A percentile compares a stretch with the other conserved stretches of the same genome.
Evolutionary conservation across 1,140 invertebrate species (phyloP).

Genomic region (Goniozus legneri): DNA sequence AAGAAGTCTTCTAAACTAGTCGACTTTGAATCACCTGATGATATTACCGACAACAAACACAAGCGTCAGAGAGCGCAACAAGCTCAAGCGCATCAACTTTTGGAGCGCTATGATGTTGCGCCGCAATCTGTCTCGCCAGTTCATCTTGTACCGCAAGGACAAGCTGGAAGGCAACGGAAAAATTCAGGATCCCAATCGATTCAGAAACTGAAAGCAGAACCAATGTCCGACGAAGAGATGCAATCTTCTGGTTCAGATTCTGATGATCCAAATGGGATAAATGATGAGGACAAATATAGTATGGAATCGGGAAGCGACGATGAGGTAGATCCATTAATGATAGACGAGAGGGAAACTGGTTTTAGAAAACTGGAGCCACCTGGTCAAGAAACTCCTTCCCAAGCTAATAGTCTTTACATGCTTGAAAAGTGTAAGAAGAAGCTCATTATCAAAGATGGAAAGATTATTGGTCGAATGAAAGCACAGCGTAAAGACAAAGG

Average conservation of each 20-base stretch:
- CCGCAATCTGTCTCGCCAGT: conserved; percentile 19
- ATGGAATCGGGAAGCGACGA: conserved; percentile 53
- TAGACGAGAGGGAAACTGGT: conserved; percentile 49
- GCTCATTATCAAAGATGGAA: conserved; percentile 68
- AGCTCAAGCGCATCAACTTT: conserved; percentile 42
- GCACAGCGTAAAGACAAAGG: conserved; percentile 76
- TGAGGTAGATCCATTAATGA: conserved; percentile 49
- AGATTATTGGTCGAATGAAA: conserved; percentile 67
- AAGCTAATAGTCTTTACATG: conserved; percentile 70
- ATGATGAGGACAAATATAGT: conserved; percentile 55
- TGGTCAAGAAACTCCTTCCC: conserved; percentile 51
- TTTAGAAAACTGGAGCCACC: conserved; percentile 57
- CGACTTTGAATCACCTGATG: conserved; percentile 88
- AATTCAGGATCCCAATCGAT: conserved; percentile 33
- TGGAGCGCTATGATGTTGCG: conserved; percentile 40
- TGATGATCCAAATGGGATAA: conserved; percentile 55
- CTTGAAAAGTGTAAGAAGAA: conserved; percentile 77
- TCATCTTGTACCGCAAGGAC: conserved; percentile 11
- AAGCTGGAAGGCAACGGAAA: conserved; percentile 31
- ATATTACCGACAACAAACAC: conserved; percentile 55
- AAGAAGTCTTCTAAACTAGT: conserved; percentile 93
- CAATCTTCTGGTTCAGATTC: conserved; percentile 58
- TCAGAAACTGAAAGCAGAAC: conserved; percentile 37
- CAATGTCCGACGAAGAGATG: conserved; percentile 49
- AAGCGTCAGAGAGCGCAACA: conserved; percentile 47